These are phyloP conservation scores for Chrosomus eos DNA, from an alignment of 2,797 vertebrate genomes.

Conservation along the genomic window DNA sequence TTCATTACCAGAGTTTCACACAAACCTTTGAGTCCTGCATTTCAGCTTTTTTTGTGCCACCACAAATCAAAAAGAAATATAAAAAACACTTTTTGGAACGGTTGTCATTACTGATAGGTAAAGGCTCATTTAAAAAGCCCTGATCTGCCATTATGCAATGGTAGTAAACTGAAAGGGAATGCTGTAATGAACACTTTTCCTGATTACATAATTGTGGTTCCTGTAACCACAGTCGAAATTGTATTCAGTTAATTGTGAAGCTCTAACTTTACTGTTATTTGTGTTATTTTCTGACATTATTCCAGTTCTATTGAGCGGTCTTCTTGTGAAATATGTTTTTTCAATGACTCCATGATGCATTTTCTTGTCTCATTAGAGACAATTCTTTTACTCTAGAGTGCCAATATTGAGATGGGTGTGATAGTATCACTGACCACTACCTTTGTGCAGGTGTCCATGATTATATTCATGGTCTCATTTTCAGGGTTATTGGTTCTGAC, in stretches of 20 bases:
- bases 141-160: background rate
- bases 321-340: background rate
- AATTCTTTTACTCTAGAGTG: background rate
- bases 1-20: background rate
- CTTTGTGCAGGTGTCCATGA: background rate
- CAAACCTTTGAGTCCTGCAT: background rate
- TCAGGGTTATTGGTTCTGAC: background rate
- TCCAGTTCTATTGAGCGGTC: background rate
- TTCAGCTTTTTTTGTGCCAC: background rate
- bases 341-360: background rate
- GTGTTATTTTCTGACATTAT: background rate
- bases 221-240: background rate
- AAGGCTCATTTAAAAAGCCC: background rate
- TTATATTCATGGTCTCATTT: conserved; percentile 19
- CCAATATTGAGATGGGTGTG: background rate
- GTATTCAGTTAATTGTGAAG: background rate
- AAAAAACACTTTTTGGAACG: background rate
- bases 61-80: background rate
- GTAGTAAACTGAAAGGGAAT: background rate
- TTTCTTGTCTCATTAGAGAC: conserved; percentile 8
- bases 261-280: background rate
- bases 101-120: conserved; percentile 1
- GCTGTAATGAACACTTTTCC: background rate
- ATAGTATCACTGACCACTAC: background rate
- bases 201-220: background rate